These are phyloP conservation scores for Oncorhynchus gorbuscha DNA, from an alignment of 2,113 vertebrate species.

Conservation along the genomic window DNA sequence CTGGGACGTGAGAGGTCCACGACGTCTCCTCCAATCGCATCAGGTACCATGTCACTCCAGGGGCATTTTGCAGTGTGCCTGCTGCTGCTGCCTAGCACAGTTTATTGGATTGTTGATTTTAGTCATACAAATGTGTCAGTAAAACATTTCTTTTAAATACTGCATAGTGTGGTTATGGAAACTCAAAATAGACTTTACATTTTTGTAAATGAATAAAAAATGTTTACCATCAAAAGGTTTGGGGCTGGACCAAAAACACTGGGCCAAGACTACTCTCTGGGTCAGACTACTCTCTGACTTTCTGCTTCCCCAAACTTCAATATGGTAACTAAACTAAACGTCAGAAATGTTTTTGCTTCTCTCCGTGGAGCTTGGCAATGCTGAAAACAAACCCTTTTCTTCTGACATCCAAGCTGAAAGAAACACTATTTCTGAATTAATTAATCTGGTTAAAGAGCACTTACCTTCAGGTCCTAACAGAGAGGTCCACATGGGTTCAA, in stretches of 20 bases:
- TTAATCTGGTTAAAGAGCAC: slow-evolving; percentile 22
- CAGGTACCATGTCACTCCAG: no score
- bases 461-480: slow-evolving; percentile 62
- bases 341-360: background rate
- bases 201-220: no score
- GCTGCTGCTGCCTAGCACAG: no score
- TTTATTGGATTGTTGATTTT: no score
- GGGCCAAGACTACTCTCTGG: background rate
- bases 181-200: no score
- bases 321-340: slow-evolving; percentile 6
- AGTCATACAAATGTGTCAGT: no score
- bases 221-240: background rate
- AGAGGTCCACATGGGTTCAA: slow-evolving; percentile 46
- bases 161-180: no score
- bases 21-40: no score
- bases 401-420: background rate
- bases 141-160: no score
- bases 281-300: background rate
- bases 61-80: no score
- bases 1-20: no score
- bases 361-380: background rate
- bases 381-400: background rate
- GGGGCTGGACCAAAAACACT: background rate
- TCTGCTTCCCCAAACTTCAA: slow-evolving; percentile 8
- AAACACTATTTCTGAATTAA: no score